phyloP scores from a whole-genome alignment of 2,113 vertebrate genomes.

The Phycodurus eques region DNA sequence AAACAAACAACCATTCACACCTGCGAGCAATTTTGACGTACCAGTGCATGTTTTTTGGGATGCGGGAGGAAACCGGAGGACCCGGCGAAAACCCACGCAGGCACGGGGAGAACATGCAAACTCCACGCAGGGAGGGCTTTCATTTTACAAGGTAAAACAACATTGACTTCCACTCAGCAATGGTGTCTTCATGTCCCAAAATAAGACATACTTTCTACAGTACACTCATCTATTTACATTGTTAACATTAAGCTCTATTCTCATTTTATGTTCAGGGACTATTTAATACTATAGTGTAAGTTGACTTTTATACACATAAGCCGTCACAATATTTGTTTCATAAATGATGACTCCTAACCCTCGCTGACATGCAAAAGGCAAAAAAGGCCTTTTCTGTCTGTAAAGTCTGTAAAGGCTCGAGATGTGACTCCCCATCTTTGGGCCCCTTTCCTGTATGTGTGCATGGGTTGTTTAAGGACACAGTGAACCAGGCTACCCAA shows the following conservation, averaged over 20 bases:
- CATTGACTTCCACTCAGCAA: background rate
- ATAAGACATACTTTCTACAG: background rate
- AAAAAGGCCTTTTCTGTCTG: slow-evolving; percentile 28
- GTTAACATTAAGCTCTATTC: background rate
- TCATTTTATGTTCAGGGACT: background rate
- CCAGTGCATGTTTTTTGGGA: too few relatives aligned
- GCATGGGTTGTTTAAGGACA: slow-evolving; percentile 79
- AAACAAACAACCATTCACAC: too few relatives aligned
- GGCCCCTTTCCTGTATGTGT: slow-evolving; percentile 77
- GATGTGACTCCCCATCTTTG: slow-evolving; percentile 69
- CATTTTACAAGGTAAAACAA: background rate
- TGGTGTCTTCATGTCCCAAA: background rate
- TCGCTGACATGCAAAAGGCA: slow-evolving; percentile 7
- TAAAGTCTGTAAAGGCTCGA: slow-evolving; percentile 42
- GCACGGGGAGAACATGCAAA: too few relatives aligned
- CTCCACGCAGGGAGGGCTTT: too few relatives aligned
- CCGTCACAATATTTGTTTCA: background rate
- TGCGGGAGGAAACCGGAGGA: too few relatives aligned
- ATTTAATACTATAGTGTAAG: background rate
- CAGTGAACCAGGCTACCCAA: slow-evolving; percentile 77
- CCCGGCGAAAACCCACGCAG: too few relatives aligned
- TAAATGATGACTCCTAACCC: background rate
- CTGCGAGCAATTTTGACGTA: too few relatives aligned
- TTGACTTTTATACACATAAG: background rate
- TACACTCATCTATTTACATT: too few relatives aligned